phyloP scores from a whole-genome alignment of 2,113 vertebrate species.

The Corvus cornix region DNA sequence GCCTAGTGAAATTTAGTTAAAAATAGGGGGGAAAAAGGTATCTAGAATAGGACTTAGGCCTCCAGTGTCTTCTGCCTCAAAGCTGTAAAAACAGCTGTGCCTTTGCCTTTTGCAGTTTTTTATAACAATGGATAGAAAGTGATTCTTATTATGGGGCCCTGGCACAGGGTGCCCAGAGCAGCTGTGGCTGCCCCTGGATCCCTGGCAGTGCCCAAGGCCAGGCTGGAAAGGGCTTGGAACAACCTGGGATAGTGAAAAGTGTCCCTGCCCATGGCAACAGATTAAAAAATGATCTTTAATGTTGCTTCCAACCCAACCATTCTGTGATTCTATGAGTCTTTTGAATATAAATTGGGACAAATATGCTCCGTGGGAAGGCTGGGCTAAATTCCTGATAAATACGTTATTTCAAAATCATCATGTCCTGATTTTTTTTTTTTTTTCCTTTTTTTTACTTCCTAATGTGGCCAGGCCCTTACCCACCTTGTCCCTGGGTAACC shows the following conservation, averaged over 20 bases:
- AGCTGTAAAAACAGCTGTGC: neutral
- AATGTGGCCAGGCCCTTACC: neutral
- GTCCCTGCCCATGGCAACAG: neutral
- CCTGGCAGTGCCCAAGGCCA: neutral
- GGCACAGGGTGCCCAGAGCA: rapidly evolving
- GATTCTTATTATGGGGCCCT: neutral
- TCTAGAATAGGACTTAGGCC: neutral
- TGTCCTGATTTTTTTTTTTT: neutral
- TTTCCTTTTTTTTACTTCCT: neutral
- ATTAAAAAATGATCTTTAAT: neutral
- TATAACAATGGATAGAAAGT: neutral
- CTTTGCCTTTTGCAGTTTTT: neutral
- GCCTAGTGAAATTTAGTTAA: neutral
- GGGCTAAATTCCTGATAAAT: neutral
- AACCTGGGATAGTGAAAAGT: rapidly evolving
- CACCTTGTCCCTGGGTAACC: neutral
- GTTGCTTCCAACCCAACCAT: neutral
- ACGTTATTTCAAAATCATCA: neutral
- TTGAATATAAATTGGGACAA: neutral
- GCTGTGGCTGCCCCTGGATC: neutral
- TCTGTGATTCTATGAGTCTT: neutral
- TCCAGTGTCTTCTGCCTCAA: neutral
- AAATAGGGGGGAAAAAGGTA: neutral
- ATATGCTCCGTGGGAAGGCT: neutral
- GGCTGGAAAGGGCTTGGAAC: rapidly evolving